These are phyloP conservation scores for Laspeyria flexula DNA, from an alignment of 2,888 invertebrate species.

Conservation along the genomic window DNA sequence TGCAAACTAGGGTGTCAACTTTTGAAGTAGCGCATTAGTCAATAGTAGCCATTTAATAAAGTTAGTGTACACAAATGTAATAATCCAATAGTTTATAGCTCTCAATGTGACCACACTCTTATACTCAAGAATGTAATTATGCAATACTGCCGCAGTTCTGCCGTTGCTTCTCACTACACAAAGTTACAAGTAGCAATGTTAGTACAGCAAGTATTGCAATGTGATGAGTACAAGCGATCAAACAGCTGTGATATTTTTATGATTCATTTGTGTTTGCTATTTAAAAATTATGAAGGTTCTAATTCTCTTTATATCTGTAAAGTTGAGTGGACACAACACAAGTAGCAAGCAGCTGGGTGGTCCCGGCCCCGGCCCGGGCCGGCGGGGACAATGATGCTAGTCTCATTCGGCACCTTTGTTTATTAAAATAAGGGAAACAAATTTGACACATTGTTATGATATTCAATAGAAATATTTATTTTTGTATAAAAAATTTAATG, in stretches of 20 bases:
- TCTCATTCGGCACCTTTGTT: not conserved
- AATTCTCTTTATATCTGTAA: no score
- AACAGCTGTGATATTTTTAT: slow-evolving; percentile 3
- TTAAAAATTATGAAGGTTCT: not conserved
- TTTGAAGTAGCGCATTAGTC: no score
- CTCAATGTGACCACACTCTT: not conserved
- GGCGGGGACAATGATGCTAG: not conserved
- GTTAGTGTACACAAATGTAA: no score
- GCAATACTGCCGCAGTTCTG: no score
- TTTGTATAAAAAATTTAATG: slow-evolving; percentile 14
- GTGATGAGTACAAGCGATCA: not conserved
- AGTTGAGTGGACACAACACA: no score
- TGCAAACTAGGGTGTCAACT: no score
- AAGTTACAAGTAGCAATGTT: not conserved
- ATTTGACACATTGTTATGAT: slow-evolving; percentile 5
- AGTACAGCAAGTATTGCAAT: not conserved
- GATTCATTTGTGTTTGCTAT: not conserved
- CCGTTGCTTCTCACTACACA: no score
- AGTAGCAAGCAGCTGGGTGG: no score
- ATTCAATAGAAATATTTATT: slow-evolving; percentile 14
- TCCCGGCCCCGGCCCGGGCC: no score
- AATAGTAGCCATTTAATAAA: no score
- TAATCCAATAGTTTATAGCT: no score
- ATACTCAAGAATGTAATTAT: slow-evolving; percentile 1
- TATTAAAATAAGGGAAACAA: not conserved